A percentile compares a stretch with the other conserved stretches of the same genome.
Evolutionary conservation across 2,888 invertebrate genomes (phyloP).

Genomic region (Campoplex capitator): DNA sequence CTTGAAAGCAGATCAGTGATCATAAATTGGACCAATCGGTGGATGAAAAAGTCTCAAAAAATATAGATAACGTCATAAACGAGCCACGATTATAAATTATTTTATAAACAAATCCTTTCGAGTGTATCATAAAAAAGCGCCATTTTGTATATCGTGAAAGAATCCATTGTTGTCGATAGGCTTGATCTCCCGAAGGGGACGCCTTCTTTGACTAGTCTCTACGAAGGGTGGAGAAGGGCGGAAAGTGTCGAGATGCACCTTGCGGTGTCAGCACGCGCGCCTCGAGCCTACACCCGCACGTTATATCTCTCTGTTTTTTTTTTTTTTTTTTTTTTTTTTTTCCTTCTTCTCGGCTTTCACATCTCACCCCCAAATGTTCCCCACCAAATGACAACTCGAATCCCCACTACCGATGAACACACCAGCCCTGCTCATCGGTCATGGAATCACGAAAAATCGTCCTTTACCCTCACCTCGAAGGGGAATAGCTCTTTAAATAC

Average conservation of each 20-base stretch:
- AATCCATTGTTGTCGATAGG: conserved; percentile 20
- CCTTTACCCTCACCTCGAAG: conserved; percentile 20
- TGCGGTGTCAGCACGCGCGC: conserved; percentile 69
- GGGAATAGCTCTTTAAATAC: conserved; percentile 76
- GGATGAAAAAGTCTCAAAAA: no score
- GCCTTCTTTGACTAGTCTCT: conserved; percentile 47
- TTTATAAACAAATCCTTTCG: neutral
- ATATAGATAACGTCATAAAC: neutral
- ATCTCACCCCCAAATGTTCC: conserved; percentile 53
- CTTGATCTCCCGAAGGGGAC: conserved; percentile 17
- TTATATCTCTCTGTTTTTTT: no score
- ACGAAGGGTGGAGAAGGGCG: neutral
- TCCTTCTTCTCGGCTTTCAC: conserved; percentile 22
- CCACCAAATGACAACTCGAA: conserved; percentile 19
- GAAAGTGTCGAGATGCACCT: conserved; percentile 70
- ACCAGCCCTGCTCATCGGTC: conserved; percentile 52
- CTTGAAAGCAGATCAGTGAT: no score
- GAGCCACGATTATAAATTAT: neutral
- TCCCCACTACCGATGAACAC: neutral
- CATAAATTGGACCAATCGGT: no score
- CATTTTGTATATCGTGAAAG: conserved; percentile 19
- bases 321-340: neutral
- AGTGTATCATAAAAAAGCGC: neutral
- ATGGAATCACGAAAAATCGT: conserved; percentile 64
- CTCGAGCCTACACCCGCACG: conserved; percentile 44